Evolutionary conservation across 2,797 vertebrate genomes (phyloP), one percentile per base, ranked within the genome.

Genomic region (Taenioides sp.): DNA sequence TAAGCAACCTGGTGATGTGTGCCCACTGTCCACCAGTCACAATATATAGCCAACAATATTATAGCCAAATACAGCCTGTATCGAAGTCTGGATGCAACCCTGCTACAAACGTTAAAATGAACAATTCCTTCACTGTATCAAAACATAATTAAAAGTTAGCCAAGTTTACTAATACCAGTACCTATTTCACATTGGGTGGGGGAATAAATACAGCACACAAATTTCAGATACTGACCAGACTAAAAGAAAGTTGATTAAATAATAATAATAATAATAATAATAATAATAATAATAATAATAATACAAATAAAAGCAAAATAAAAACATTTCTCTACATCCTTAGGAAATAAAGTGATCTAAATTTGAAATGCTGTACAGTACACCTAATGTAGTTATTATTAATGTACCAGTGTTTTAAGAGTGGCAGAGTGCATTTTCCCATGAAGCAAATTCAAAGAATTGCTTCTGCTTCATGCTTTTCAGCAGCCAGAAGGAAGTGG

Each of bases 401-500:
- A 64, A 77, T 83, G 59, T 68, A 61, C 80, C 74, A 40, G 69
- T 74, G 31, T 74, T 31, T 66, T 70, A 72, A 73, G 11, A 72
- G 77, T 75, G 66, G 76, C 58, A 70, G 69, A 75, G 72, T 52
- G 71, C 28, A 25, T 69, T 67, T 68, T 47, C 58, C 81, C 63
- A 58, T 79, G 71, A 79, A 85, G 78, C 77, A 82, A 74, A 84
- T 79, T 83, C 76, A 25, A 74, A 47, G 20, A 76, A 54, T 85
- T 70, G 52, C 71, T 88, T 70, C 75, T 78, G 73, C 25, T 27
- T 27, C 86, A 90, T 86, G 85, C 86, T 79, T 77, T 75, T 84
- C 59, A 79, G 62, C 82, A 64, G 67, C 68, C 69, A 63, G 58
- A n/a, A 65, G 69, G 37, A 67, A 67, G 70, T 79, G 77, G 77